Conservation (phyloP, 2,888 invertebrate species). For the Leucania comma region DNA sequence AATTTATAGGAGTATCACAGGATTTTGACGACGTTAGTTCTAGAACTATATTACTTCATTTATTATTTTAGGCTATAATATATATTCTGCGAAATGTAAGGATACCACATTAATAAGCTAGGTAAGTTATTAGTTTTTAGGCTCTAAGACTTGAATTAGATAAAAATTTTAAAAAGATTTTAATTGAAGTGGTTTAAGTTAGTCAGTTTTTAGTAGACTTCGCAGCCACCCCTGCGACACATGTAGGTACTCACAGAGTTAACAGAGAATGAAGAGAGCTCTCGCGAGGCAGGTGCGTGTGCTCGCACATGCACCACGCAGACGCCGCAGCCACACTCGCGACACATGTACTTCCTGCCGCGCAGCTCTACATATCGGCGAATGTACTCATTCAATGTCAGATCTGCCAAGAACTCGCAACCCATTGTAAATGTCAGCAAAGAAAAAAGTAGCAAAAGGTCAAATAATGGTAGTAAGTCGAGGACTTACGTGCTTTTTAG, state of each 20-base stretch:
- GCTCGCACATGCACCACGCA: slow-evolving; percentile 79
- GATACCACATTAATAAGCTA: too few species aligned
- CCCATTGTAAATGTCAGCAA: slow-evolving; percentile 78
- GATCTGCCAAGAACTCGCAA: slow-evolving; percentile 91
- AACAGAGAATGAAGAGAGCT: slow-evolving; percentile 48
- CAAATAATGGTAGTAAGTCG: slow-evolving; percentile 85
- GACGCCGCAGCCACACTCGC: slow-evolving; percentile 93
- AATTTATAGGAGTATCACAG: too few species aligned
- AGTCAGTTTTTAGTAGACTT: too few species aligned
- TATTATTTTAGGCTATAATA: too few species aligned
- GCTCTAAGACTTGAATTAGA: too few species aligned
- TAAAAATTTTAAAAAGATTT: too few species aligned
- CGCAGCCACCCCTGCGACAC: not conserved
- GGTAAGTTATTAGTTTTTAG: too few species aligned
- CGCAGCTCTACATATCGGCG: slow-evolving; percentile 89
- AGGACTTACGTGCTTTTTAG: too few species aligned
- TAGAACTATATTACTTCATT: too few species aligned
- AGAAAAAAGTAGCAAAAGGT: slow-evolving; percentile 87
- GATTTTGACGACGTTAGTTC: too few species aligned
- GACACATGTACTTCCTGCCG: slow-evolving; percentile 93
- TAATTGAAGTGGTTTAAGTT: too few species aligned
- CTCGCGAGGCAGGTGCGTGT: slow-evolving; percentile 24
- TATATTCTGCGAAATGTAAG: too few species aligned
- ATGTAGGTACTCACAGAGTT: slow-evolving; percentile 75
- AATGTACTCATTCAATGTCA: slow-evolving; percentile 90